Evolutionary conservation across 1,140 invertebrate species (phyloP).

Genomic region (Penaeus japonicus): DNA sequence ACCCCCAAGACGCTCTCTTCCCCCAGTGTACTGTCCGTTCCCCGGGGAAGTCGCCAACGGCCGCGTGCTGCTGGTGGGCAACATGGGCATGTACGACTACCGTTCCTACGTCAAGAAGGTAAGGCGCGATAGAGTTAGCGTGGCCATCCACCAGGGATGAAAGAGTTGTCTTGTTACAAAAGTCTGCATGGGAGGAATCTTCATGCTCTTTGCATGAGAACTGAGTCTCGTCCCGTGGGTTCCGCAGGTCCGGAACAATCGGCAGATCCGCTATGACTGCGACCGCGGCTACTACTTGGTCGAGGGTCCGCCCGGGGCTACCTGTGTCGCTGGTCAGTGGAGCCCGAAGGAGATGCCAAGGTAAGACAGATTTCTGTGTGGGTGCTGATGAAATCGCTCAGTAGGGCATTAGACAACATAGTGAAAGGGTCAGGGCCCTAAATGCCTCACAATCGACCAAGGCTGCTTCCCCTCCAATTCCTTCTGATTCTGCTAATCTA

Average conservation of each 20-base stretch:
- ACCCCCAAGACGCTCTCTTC: neutral
- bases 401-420: too few species aligned
- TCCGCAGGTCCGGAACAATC: constrained; percentile 82
- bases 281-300: constrained; percentile 86
- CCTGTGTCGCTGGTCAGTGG: constrained; percentile 89
- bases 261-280: constrained; percentile 97
- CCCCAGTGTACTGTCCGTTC: constrained; percentile 89
- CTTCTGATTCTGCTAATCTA: too few species aligned
- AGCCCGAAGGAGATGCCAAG: constrained; percentile 74
- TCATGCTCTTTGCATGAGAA: neutral
- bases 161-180: too few species aligned
- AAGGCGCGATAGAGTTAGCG: neutral
- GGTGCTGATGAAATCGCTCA: too few species aligned
- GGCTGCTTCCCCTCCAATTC: too few species aligned
- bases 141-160: neutral
- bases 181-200: too few species aligned
- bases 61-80: constrained; percentile 91
- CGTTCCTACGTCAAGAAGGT: constrained; percentile 86
- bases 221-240: neutral
- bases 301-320: constrained; percentile 90
- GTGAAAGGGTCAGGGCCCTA: too few species aligned
- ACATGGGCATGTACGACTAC: constrained; percentile 97
- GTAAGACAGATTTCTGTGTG: constrained; percentile 38
- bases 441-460: too few species aligned
- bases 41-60: constrained; percentile 91